phyloP scores from a whole-genome alignment of 2,888 invertebrate species.

The Miltochrista miniata region DNA sequence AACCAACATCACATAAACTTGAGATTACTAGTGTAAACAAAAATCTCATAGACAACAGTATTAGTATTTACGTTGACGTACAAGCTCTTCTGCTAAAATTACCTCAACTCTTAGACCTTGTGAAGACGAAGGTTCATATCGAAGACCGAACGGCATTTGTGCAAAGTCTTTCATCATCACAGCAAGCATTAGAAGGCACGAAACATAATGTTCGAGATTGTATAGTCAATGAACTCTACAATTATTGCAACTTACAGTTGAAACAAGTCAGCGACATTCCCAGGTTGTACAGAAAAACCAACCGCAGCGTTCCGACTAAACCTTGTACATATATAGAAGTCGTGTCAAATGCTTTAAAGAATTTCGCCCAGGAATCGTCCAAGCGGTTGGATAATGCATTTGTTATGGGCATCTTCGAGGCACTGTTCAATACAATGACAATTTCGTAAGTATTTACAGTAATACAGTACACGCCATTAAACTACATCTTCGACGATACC shows the following conservation, averaged over 20 bases:
- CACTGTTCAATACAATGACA: slow-evolving; percentile 78
- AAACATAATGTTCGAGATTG: slow-evolving; percentile 63
- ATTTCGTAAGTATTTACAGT: slow-evolving; percentile 82
- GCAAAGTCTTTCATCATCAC: slow-evolving; percentile 58
- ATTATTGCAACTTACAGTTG: slow-evolving; percentile 83
- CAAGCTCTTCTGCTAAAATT: slow-evolving; percentile 55
- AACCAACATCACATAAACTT: slow-evolving; percentile 48
- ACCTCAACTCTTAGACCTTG: slow-evolving; percentile 56
- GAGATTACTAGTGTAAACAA: slow-evolving; percentile 64
- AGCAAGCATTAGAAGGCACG: slow-evolving; percentile 49
- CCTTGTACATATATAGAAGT: slow-evolving; percentile 91
- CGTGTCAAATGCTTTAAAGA: slow-evolving; percentile 83
- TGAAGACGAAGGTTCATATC: slow-evolving; percentile 54
- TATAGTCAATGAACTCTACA: slow-evolving; percentile 69
- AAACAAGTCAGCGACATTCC: slow-evolving; percentile 97
- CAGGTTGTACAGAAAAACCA: slow-evolving; percentile 95
- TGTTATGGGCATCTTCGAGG: slow-evolving; percentile 60
- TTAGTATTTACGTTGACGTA: slow-evolving; percentile 66
- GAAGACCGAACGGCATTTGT: slow-evolving; percentile 52
- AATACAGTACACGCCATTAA: not conserved
- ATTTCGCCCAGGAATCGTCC: slow-evolving; percentile 81
- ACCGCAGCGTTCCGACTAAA: slow-evolving; percentile 92
- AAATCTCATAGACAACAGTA: slow-evolving; percentile 64
- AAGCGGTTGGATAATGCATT: slow-evolving; percentile 61
- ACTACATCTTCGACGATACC: not conserved